Conservation (phyloP, 2,113 vertebrate species). For the Pristiophorus japonicus region DNA sequence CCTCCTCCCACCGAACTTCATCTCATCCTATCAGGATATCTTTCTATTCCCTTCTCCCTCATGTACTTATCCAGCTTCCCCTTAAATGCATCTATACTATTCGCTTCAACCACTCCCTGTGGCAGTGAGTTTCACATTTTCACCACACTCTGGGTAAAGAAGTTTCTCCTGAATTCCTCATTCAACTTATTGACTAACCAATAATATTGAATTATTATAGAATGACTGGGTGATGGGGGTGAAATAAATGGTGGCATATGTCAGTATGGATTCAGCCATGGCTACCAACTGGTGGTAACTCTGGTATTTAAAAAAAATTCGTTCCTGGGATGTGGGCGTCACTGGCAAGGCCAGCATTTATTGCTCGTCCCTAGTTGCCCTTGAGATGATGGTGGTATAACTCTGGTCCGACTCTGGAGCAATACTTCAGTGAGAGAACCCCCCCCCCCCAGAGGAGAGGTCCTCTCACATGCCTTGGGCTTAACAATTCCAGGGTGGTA, state of each 20-base stretch:
- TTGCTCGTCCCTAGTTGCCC: too few relatives aligned
- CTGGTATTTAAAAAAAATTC: too few relatives aligned
- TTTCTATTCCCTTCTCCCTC: neutral
- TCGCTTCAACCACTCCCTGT: neutral
- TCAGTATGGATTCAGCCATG: neutral
- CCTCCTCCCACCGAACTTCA: neutral
- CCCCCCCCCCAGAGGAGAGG: too few relatives aligned
- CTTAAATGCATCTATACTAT: neutral
- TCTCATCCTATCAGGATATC: neutral
- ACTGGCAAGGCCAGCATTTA: too few relatives aligned
- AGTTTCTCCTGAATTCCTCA: neutral
- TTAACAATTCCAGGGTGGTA: too few relatives aligned
- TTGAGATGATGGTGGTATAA: too few relatives aligned
- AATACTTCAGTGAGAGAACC: too few relatives aligned
- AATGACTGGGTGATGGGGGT: neutral
- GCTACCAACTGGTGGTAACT: neutral
- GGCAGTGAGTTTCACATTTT: too few relatives aligned
- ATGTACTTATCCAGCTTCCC: neutral
- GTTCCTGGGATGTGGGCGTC: too few relatives aligned
- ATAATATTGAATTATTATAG: neutral
- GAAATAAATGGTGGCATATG: neutral
- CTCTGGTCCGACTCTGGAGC: too few relatives aligned
- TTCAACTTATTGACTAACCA: neutral
- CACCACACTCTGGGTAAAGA: neutral
- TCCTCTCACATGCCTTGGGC: too few relatives aligned